Percentiles rank a stretch among this genome's conserved stretches.
These are phyloP conservation scores for Rhabdomys pumilio DNA, from an alignment of 2,797 vertebrate genomes.

Conservation along the genomic window DNA sequence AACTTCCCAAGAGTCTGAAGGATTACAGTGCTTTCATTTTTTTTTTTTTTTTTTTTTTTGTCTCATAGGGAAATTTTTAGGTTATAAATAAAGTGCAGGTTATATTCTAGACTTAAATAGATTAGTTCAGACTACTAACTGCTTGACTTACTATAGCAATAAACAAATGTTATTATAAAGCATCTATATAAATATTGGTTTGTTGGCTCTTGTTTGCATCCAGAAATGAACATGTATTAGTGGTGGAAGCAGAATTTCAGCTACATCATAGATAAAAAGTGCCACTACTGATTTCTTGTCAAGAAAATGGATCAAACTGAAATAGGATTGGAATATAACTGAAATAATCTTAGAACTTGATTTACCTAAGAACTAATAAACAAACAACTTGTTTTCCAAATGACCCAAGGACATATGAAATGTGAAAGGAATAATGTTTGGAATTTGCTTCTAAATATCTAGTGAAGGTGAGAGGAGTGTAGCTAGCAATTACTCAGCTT, in stretches of 20 bases:
- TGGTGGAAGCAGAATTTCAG: slow-evolving; percentile 53
- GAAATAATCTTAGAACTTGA: slow-evolving; percentile 56
- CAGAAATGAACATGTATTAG: slow-evolving; percentile 30
- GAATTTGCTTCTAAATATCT: background rate
- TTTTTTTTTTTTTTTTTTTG: background rate
- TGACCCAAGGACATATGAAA: slow-evolving; percentile 49
- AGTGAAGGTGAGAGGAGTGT: background rate
- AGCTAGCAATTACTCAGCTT: background rate
- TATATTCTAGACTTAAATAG: slow-evolving; percentile 62
- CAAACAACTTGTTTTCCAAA: slow-evolving; percentile 59
- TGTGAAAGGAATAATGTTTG: background rate
- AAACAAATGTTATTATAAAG: background rate
- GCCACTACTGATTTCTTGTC: slow-evolving; percentile 15
- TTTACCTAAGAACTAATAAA: slow-evolving; percentile 55
- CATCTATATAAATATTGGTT: slow-evolving; percentile 12
- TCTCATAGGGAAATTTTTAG: background rate
- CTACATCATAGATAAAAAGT: background rate
- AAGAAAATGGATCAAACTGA: slow-evolving; percentile 50
- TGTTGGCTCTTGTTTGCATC: slow-evolving; percentile 41
- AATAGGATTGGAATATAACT: slow-evolving; percentile 61
- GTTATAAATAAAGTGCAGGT: slow-evolving; percentile 68
- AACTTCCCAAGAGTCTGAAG: background rate
- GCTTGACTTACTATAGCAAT: slow-evolving; percentile 30
- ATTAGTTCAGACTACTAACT: slow-evolving; percentile 60
- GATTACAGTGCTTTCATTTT: slow-evolving; percentile 55